Base-by-base conservation (phyloP, 2,888 invertebrate genomes). In the Parapristionchus giblindavisi region DNA sequence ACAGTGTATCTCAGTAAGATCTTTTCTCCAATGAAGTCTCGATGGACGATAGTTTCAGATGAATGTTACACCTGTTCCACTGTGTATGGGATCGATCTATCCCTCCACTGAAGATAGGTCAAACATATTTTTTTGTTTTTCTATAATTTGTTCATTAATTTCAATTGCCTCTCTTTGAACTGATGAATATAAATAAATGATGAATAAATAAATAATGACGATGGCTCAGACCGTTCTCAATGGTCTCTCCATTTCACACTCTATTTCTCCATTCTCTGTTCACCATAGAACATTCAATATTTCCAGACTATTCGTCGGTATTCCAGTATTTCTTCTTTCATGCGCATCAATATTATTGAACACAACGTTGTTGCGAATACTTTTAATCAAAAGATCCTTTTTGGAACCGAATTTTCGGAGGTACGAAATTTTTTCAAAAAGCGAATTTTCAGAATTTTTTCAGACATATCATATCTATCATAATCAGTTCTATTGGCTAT, bases 301-400 rank as follows among this genome's bases (percentile, higher is more conserved):
- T n/a, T n/a, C 6, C 43, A 66, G 66, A 32, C 54, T 70, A 0
- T 52, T 54, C 17, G 70, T 70, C 8, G 70, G 70, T 8, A 6
- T 70, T 38, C 70, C 70, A 11, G 54, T 70, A 3, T 56, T 70
- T n/a, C 14, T 70, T 38, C 70, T 54, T 21, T 70, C 70, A 14
- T 52, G 17, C n/a, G 36, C 54, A 24, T 70, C 70, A 0, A 43
- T 24, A n/a, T 17, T 70, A 29, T 56, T 70, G 2, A 70, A 70
- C 27, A 2, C 54, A 34, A 54, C 70, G 6, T 38, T 70, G 2
- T 34, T 70, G 17, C 34, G 70, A 4, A 52, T 70, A 27, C n/a
- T 70, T 17, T 11, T 56, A 5, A 14, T 70, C n/a, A 36, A 70
- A 27, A 70, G 54, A 36, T 54, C 52, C 3, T 70, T 70, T 54